Conservation (phyloP, 2,113 vertebrate species). For the Neodontobutis hainanensis region DNA sequence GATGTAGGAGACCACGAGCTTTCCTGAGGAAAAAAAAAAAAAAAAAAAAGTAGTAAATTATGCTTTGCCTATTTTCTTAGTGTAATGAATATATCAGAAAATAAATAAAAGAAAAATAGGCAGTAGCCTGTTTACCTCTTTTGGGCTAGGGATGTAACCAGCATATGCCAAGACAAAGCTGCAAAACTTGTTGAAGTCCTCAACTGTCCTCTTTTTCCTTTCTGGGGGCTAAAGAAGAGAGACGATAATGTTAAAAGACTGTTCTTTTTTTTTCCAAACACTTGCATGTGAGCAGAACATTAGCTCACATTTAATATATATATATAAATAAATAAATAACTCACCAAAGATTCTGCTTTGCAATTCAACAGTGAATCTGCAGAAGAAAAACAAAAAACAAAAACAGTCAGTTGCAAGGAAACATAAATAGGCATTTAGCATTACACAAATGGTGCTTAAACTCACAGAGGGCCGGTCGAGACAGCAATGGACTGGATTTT, state of each 20-base stretch:
- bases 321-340: conserved; percentile 21
- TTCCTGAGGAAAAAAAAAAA: conserved; percentile 73
- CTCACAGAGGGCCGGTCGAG: too few species aligned
- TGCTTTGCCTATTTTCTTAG: neutral
- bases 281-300: too few species aligned
- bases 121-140: conserved; percentile 79
- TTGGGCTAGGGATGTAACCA: conserved; percentile 87
- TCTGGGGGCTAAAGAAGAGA: conserved; percentile 81
- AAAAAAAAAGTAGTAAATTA: neutral
- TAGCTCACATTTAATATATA: too few species aligned
- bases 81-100: too few species aligned
- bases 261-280: neutral
- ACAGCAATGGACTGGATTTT: neutral
- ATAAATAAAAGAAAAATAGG: too few species aligned
- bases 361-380: conserved; percentile 83
- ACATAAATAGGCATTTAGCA: too few species aligned
- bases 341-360: conserved; percentile 82
- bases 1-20: conserved; percentile 88
- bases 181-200: conserved; percentile 94
- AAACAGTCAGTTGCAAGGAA: neutral
- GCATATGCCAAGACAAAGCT: conserved; percentile 91
- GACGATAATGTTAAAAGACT: conserved; percentile 16
- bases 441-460: neutral
- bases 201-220: conserved; percentile 87
- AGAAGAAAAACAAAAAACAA: conserved; percentile 7